A percentile compares a stretch with the other conserved stretches of the same genome.
Conservation (phyloP, 2,113 vertebrate species). For the Zosterops borbonicus region DNA sequence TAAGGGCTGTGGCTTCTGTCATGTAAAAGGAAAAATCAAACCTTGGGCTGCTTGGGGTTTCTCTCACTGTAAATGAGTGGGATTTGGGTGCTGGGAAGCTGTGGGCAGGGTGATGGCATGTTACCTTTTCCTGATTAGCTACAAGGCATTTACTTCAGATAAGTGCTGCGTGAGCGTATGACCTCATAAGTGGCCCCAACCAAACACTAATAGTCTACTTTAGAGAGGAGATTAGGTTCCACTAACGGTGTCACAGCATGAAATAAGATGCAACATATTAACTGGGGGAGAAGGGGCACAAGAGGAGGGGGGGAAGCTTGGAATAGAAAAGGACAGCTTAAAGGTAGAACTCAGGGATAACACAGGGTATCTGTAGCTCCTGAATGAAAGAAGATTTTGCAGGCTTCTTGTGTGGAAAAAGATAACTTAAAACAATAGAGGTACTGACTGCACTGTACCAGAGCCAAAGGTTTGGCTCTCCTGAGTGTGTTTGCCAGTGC, state of each 20-base stretch:
- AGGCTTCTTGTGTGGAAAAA: not conserved
- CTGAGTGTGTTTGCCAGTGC: not conserved
- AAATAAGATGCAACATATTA: constrained; percentile 51
- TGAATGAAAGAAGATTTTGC: not conserved
- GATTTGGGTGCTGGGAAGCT: not conserved
- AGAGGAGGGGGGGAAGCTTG: not conserved
- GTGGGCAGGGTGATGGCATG: not conserved
- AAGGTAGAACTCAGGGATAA: not conserved
- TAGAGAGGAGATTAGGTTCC: constrained; percentile 54
- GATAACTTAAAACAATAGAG: not conserved
- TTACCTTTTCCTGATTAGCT: constrained; percentile 56
- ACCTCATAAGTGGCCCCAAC: constrained; percentile 56
- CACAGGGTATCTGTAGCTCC: not conserved
- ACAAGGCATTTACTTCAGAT: constrained; percentile 54
- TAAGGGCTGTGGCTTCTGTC: constrained; percentile 53
- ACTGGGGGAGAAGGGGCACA: not conserved
- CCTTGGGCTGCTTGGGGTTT: not conserved
- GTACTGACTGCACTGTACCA: not conserved
- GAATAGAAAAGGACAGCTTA: not conserved
- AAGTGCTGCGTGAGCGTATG: constrained; percentile 39
- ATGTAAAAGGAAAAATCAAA: constrained; percentile 34
- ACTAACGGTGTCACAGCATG: constrained; percentile 66
- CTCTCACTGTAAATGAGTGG: constrained; percentile 16
- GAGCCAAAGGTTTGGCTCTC: not conserved
- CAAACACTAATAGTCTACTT: constrained; percentile 54